Percentiles rank a stretch among this genome's conserved stretches.
Evolutionary conservation across 2,113 vertebrate genomes (phyloP).

Genomic region (pig (Sus scrofa)): DNA sequence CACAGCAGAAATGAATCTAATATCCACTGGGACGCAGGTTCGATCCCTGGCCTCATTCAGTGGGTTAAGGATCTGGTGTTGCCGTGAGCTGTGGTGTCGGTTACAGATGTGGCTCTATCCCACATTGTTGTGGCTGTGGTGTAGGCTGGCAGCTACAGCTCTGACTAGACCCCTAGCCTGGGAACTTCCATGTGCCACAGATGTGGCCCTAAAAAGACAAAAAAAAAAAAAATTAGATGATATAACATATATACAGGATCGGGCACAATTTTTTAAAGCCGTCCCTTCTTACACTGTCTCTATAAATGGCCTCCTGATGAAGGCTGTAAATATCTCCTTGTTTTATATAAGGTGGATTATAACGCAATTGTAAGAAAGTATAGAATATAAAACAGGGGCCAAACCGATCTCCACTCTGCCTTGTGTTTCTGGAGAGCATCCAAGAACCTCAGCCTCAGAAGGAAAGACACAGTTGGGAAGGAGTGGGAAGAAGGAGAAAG

Average conservation of each 20-base stretch:
- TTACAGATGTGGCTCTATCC: no score
- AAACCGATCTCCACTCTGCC: not conserved
- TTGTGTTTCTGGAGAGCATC: conserved; percentile 34
- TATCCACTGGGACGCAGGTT: no score
- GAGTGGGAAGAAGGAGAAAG: not conserved
- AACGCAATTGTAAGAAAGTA: not conserved
- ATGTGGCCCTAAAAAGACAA: no score
- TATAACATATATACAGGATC: not conserved
- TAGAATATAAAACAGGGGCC: not conserved
- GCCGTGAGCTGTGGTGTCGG: no score
- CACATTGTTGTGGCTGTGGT: no score
- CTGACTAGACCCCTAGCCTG: no score
- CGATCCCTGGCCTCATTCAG: no score
- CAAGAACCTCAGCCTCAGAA: conserved; percentile 8
- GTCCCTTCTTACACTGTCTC: not conserved
- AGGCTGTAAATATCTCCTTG: not conserved
- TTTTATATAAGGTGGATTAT: conserved; percentile 16
- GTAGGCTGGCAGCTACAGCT: no score
- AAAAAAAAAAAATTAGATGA: not conserved
- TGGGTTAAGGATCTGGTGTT: no score
- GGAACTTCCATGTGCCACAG: no score
- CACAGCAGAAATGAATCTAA: no score
- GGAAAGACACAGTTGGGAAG: not conserved
- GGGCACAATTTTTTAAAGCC: not conserved
- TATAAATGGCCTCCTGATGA: not conserved